Conservation (phyloP, 2,797 vertebrate species). For the Premnoplex brunnescens region DNA sequence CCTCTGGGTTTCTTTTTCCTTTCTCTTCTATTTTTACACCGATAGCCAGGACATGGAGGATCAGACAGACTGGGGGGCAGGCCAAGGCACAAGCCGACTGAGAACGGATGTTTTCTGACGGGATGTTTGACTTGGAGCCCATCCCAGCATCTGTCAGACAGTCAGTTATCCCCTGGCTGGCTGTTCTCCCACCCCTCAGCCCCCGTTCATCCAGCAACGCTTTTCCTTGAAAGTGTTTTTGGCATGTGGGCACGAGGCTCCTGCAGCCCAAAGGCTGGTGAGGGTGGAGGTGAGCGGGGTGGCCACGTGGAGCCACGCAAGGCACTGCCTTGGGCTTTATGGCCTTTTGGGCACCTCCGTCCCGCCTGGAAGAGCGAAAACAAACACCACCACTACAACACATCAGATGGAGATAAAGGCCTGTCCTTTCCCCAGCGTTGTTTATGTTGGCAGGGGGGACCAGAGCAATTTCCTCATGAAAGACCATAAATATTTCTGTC, state of each 20-base stretch:
- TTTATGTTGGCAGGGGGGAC: slow-evolving; percentile 15
- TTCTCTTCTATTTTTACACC: neutral
- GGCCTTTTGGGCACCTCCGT: neutral
- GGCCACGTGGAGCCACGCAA: neutral
- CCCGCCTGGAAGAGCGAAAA: neutral
- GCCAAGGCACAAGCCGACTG: neutral
- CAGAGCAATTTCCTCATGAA: slow-evolving; percentile 15
- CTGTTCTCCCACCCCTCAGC: neutral
- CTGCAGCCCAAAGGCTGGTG: neutral
- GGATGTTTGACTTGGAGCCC: slow-evolving; percentile 17
- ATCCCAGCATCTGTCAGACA: neutral
- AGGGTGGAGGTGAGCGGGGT: neutral
- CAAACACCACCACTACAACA: accelerated
- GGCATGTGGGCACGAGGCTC: accelerated
- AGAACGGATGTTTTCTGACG: neutral
- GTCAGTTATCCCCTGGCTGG: neutral
- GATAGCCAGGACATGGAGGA: accelerated
- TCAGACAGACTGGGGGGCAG: neutral
- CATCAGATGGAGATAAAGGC: neutral
- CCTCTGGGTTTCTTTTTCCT: neutral
- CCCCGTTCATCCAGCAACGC: accelerated
- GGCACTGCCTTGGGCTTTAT: neutral
- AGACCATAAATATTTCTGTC: slow-evolving; percentile 9
- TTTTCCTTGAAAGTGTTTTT: neutral
- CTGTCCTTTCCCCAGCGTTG: neutral